phyloP scores from a whole-genome alignment of 2,113 vertebrate species.

The Poeciliopsis occidentalis region DNA sequence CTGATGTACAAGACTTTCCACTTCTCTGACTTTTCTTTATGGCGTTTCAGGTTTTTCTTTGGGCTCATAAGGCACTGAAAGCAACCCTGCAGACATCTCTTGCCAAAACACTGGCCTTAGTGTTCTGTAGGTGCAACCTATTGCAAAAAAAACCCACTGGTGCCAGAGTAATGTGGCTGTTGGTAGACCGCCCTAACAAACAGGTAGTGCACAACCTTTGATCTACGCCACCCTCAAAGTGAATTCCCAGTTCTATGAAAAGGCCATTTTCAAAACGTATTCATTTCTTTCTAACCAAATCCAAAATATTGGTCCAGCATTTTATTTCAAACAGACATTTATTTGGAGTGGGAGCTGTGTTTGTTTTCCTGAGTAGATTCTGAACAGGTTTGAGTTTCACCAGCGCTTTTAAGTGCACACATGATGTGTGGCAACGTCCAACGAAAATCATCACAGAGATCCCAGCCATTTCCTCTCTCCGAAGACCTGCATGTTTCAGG shows the following conservation, averaged over 20 bases:
- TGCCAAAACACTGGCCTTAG: slow-evolving; percentile 59
- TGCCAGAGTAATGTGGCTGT: slow-evolving; percentile 66
- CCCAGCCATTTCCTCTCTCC: slow-evolving; percentile 52
- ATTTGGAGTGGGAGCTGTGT: slow-evolving; percentile 60
- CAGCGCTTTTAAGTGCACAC: slow-evolving; percentile 61
- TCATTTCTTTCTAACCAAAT: slow-evolving; percentile 50
- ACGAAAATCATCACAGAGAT: slow-evolving; percentile 59
- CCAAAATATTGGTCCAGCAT: slow-evolving; percentile 50
- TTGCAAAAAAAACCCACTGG: slow-evolving; percentile 33
- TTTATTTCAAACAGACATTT: slow-evolving; percentile 68
- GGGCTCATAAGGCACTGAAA: slow-evolving; percentile 59
- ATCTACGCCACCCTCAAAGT: slow-evolving; percentile 66
- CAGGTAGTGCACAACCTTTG: slow-evolving; percentile 64
- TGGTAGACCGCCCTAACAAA: slow-evolving; percentile 73
- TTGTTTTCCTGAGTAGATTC: slow-evolving; percentile 73
- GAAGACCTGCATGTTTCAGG: slow-evolving; percentile 38
- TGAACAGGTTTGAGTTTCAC: slow-evolving; percentile 69
- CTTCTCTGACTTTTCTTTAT: slow-evolving; percentile 7
- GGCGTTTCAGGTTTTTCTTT: slow-evolving; percentile 36
- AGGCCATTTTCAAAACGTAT: slow-evolving; percentile 59
- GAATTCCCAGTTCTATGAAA: slow-evolving; percentile 52
- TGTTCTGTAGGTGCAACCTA: slow-evolving; percentile 75
- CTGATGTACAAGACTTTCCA: slow-evolving; percentile 2
- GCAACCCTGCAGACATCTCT: slow-evolving; percentile 52
- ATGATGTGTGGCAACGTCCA: slow-evolving; percentile 39